phyloP scores from a whole-genome alignment of 2,797 vertebrate species.

The Scolopax bukidnonensis region DNA sequence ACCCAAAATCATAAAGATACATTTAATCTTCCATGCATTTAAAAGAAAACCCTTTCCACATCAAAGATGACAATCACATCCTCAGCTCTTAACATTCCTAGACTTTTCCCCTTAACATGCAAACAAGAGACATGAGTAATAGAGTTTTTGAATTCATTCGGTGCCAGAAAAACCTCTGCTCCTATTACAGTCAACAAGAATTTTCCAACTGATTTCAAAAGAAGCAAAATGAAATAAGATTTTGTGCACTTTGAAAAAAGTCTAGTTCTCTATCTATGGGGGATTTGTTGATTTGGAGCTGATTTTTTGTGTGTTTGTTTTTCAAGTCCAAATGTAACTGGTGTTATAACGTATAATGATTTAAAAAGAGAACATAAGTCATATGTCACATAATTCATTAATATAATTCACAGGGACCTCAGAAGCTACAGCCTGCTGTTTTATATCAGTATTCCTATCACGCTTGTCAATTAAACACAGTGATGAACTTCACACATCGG shows the following conservation, averaged over 20 bases:
- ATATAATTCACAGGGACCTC: conserved; percentile 39
- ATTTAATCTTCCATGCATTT: neutral
- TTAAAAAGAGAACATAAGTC: conserved; percentile 7
- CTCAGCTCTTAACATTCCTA: neutral
- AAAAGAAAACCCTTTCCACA: neutral
- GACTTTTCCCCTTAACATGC: neutral
- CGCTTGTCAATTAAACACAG: conserved; percentile 36
- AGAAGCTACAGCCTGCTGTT: conserved; percentile 19
- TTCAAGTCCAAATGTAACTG: neutral
- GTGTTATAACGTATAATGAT: neutral
- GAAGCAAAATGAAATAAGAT: neutral
- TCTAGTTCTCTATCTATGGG: neutral
- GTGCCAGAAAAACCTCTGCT: neutral
- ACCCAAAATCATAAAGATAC: neutral
- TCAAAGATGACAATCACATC: neutral
- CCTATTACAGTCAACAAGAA: neutral
- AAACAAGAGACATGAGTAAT: neutral
- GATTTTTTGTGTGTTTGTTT: neutral
- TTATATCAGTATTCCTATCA: conserved; percentile 54
- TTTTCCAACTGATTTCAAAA: neutral
- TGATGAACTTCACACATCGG: conserved; percentile 33
- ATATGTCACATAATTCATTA: conserved; percentile 29
- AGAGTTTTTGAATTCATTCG: neutral
- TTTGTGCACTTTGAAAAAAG: neutral
- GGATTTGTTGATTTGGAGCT: neutral